Evolutionary conservation across 2,113 vertebrate genomes (phyloP).

Genomic region (Tachycineta bicolor): DNA sequence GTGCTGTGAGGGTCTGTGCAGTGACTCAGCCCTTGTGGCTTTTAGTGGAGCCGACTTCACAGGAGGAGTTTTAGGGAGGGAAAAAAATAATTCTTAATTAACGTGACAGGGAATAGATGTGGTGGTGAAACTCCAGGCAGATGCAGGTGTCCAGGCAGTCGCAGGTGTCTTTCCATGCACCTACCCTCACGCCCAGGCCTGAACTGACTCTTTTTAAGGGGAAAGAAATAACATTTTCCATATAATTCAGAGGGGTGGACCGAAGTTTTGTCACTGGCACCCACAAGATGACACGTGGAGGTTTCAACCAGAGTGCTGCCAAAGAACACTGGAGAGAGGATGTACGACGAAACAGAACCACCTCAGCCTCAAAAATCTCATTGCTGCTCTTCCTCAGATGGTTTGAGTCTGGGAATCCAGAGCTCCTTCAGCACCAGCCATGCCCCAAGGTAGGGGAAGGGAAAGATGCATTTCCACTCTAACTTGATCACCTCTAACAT

Average conservation of each 20-base stretch:
- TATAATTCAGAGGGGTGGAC: background rate
- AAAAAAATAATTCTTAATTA: background rate
- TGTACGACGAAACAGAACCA: background rate
- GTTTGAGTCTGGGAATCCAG: background rate
- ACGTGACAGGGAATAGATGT: background rate
- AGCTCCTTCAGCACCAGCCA: background rate
- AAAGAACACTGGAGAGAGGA: background rate
- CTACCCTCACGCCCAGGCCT: background rate
- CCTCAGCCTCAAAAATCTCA: background rate
- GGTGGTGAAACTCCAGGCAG: background rate
- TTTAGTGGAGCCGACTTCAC: background rate
- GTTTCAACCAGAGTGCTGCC: background rate
- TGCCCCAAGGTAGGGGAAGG: background rate
- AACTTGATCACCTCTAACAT: background rate
- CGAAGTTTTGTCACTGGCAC: background rate
- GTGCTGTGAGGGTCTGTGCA: background rate
- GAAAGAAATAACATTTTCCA: background rate
- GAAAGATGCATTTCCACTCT: fast-evolving
- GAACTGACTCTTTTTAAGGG: background rate
- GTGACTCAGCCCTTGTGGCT: background rate
- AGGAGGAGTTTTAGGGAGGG: background rate
- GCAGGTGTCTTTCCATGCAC: background rate
- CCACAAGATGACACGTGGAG: background rate
- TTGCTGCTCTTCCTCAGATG: background rate
- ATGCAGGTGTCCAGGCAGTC: background rate